These are phyloP conservation scores for Hippasteria phrygiana DNA, from an alignment of 53 echinoderm and acorn worm genomes.

Conservation along the genomic window DNA sequence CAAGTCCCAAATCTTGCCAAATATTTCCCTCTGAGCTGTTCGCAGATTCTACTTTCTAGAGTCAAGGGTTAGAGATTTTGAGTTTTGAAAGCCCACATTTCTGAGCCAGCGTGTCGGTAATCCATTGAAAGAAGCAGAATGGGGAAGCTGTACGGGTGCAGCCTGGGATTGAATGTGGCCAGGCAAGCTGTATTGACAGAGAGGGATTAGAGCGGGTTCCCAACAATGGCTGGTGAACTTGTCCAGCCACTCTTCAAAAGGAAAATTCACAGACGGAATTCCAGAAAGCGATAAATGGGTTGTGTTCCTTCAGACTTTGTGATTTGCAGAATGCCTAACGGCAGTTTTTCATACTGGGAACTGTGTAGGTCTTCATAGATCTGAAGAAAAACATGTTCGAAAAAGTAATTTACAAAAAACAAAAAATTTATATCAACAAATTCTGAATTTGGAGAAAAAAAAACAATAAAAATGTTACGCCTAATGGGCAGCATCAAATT, in stretches of 20 bases:
- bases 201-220: neutral
- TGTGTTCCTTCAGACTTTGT: neutral
- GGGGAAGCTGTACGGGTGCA: neutral
- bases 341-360: too few relatives aligned
- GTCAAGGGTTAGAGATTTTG: neutral
- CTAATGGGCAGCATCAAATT: too few relatives aligned
- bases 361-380: too few relatives aligned
- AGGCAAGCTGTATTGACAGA: conserved; percentile 29
- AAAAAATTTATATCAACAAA: too few relatives aligned
- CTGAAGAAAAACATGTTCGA: too few relatives aligned
- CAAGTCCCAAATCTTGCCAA: neutral
- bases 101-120: neutral
- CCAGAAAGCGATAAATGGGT: neutral
- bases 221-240: conserved; percentile 37
- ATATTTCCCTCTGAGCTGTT: too few relatives aligned
- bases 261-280: neutral
- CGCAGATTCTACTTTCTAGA: neutral
- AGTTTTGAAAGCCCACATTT: neutral
- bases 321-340: neutral
- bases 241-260: neutral
- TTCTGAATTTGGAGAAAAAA: too few relatives aligned
- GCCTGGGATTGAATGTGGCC: neutral
- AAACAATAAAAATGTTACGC: too few relatives aligned
- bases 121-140: neutral
- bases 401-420: too few relatives aligned